Base-by-base conservation (phyloP, 2,888 invertebrate genomes). In the Omphaloscelis lunosa region DNA sequence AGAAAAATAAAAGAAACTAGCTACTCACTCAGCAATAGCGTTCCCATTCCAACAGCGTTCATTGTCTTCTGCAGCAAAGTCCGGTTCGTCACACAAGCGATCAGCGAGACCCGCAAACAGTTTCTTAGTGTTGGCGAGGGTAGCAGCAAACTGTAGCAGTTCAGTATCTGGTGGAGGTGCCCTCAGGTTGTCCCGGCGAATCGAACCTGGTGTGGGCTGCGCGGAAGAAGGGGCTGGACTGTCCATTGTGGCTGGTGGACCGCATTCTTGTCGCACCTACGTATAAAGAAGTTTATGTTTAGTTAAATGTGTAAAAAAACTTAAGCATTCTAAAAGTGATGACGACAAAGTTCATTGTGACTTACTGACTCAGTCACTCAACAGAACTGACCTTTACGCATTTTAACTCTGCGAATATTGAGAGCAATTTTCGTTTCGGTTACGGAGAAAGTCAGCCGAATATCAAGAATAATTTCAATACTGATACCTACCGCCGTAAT, bases 61-160 rank as follows among this genome's bases (percentile, higher is more conserved):
- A 80, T 98, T 97, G 86, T 97, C 97, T 59, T 97, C 97, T 51
- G 97, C 97, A 68, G 98, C 97, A 84, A 98, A 97, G 87, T 97
- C 97, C 0, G 97, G 97, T 86, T 98, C 98, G 85, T 98, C 97
- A 94, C 98, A 99, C 71, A 98, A 95, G 89, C 97, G 97, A 94
- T 98, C 98, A 7, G 99, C 98, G 61, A 99, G 97, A 88, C 98
- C 97, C 53, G 98, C 97, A 95, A 99, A 99, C 93, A 99, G 98
- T 89, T 98, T 98, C 93, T 98, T 98, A 79, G 98, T 98, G 90
- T 97, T 97, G 39, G 97, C 97, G 72, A 98, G 97, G 23, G 97
- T 97, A 12, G 97, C 97, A 17, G 98, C 95, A 90, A 98, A 98
- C 88, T 97, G 97, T 45, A 97, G 92, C 69, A 98, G 97, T 88